Base-by-base conservation (phyloP, 37 sponge, comb jelly and placozoan genomes). In the Ianthella basta region DNA sequence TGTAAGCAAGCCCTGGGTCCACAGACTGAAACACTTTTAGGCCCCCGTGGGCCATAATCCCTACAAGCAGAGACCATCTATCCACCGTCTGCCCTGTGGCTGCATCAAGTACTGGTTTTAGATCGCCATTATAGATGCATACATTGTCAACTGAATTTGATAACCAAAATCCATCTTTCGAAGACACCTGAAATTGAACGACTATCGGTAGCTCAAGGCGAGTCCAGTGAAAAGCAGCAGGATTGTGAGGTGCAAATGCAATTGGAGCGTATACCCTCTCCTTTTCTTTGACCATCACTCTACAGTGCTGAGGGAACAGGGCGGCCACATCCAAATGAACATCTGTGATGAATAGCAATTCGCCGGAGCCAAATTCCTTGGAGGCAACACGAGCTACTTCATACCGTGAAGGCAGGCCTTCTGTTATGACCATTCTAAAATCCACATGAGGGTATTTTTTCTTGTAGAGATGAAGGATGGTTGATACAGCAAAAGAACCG, bases 361-460 rank as follows among this genome's bases (percentile, higher is more conserved):
- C 90, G 23, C 68, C 67, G 6, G 66, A 54, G 30, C 82, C 69
- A 29, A 70, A 77, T 35, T 86, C 85, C 41, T 75, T 67, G 44
- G 90, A 77, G 25, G 90, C 90, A 23, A 90, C 25, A 15, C 81
- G 50, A 35, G 85, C 60, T 15, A 80, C 30, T 25, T 86, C 67
- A 24, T 55, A 57, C 6, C 78, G 55, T 2, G 86, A 81, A 30
- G 59, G 81, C 12, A 59, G 40, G 4, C 29, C 54, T 63, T 64
- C 50, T 39, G 83, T 82, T 37, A 36, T 78, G 0, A 82, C 59
- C 18, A 90, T 13, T 55, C 78, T 39, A 29, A 90, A 40, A 23
- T 90, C 86, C 33, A 66, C 85, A 20, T 72, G 32, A 24, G 90
- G 90, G 67, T 90, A 90, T 55, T 90, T 90, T 67, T 86, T 86